Conservation (phyloP, 37 sponge, comb jelly and placozoan genomes). For the Halisarca cf. caerulea region DNA sequence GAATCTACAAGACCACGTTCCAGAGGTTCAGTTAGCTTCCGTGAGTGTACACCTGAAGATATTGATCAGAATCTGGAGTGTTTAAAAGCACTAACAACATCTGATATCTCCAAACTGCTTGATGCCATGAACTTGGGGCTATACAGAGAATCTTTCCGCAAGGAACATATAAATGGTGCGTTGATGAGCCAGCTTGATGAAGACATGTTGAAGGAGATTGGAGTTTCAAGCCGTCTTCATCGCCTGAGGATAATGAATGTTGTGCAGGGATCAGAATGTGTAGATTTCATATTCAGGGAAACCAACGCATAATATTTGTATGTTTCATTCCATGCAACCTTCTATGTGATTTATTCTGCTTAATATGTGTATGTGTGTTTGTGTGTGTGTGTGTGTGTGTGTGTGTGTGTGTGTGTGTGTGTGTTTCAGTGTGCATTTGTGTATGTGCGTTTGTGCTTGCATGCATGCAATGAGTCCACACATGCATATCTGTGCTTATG, state of each 20-base stretch:
- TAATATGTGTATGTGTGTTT: no score
- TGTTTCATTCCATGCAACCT: neutral
- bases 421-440: no score
- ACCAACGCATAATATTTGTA: no score
- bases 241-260: neutral
- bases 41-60: neutral
- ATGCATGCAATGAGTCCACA: no score
- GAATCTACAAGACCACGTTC: no score
- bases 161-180: slow-evolving; percentile 4
- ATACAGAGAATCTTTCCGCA: neutral
- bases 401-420: no score
- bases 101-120: neutral
- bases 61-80: neutral
- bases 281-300: neutral
- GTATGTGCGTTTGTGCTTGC: no score
- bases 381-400: no score
- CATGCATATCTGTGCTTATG: no score
- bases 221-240: neutral
- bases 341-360: neutral
- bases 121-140: neutral
- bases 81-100: neutral
- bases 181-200: neutral
- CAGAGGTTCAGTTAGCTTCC: no score
- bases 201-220: neutral
- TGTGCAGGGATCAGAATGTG: neutral